Evolutionary conservation across 2,113 vertebrate species (phyloP), one percentile per base, ranked within the genome.

Genomic region (Aix galericulata): DNA sequence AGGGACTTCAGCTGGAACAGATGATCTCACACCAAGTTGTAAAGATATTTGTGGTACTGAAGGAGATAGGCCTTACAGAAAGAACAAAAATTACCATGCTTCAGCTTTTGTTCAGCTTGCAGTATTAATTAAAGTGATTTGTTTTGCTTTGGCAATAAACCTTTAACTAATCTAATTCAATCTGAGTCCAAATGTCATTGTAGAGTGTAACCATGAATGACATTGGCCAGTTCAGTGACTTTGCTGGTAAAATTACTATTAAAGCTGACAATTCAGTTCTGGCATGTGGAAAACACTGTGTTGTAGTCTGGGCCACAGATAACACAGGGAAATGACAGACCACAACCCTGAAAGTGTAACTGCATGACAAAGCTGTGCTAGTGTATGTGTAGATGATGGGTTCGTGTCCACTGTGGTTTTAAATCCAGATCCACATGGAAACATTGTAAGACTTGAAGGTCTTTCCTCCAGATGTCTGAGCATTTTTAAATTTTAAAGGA

Each of bases 121-220:
- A 91, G 53, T 91, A 88, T 94, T 93, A 63, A 69, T 90, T 95
- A 81, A 66, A 95, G 79, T 96, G 91, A 95, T 84, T 96, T 92
- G 92, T 91, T 97, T 96, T 36, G 8, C 73, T 96, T 96, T 94
- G 91, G 90, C 27, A 21, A 97, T 95, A 97, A 96, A 97, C 42
- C 68, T 96, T 96, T 80, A 97, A 85, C 55, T 94, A 96, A 95
- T 96, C 88, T 67, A 62, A 91, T 94, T 92, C 68, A 90, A 76
- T 96, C 93, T 82, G 91, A 96, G 87, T 95, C 82, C 94, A 88
- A 94, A 91, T 94, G 74, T 64, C 48, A 34, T 62, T 75, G 32
- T 69, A 56, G 94, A 94, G 86, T 50, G 87, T 95, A 95, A 96
- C 78, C 81, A 92, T 67, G 88, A 96, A 92, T 92, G 68, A 82